Evolutionary conservation across 2,888 invertebrate genomes (phyloP).

Genomic region (Ennomos fuscantarius): DNA sequence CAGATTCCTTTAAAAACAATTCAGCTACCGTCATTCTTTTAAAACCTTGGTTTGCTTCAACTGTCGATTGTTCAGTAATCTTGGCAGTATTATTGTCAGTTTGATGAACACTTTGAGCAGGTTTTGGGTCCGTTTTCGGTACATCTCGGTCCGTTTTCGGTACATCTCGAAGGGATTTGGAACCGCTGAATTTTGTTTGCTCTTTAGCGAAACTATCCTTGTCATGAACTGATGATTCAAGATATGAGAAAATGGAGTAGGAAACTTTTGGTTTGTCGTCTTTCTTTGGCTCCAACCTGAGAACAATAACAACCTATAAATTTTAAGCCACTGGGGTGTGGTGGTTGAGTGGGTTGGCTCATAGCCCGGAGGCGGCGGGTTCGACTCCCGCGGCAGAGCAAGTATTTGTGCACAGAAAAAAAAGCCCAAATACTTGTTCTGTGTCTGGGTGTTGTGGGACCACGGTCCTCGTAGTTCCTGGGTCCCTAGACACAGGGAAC

Average conservation of each 20-base stretch:
- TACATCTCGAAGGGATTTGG: conserved; percentile 58
- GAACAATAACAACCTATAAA: conserved; percentile 38
- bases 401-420: too few species aligned
- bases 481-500: too few species aligned
- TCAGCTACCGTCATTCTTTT: conserved; percentile 80
- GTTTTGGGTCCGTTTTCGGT: conserved; percentile 14
- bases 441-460: too few species aligned
- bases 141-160: conserved; percentile 24
- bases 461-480: too few species aligned
- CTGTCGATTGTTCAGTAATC: conserved; percentile 3
- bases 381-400: too few species aligned
- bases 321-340: too few species aligned
- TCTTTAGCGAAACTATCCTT: conserved; percentile 83
- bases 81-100: conserved; percentile 16
- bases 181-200: conserved; percentile 74
- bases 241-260: conserved; percentile 91
- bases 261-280: conserved; percentile 86
- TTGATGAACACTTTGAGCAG: conserved; percentile 5
- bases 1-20: conserved; percentile 75
- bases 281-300: conserved; percentile 71
- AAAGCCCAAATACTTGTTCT: too few species aligned
- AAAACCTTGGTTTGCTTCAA: conserved; percentile 33
- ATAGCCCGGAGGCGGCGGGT: too few species aligned
- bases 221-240: conserved; percentile 86
- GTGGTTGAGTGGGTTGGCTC: too few species aligned